Evolutionary conservation across 1,140 invertebrate genomes (phyloP), one percentile per base, ranked within the genome.

Genomic region (Trichonephila clavata): DNA sequence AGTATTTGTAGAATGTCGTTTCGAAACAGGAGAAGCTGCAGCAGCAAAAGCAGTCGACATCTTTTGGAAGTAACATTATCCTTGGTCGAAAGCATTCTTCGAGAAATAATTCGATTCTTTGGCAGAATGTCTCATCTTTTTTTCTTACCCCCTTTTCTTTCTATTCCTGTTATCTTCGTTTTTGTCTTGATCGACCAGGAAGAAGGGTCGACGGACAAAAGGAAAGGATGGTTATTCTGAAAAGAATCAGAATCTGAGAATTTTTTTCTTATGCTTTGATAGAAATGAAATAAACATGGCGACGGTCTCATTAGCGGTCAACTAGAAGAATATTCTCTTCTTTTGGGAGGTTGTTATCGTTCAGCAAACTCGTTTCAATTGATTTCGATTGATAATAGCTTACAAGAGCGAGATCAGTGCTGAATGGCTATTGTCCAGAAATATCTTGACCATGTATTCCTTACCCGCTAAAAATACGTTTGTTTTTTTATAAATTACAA

Each of bases 61-160:
- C 71, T 68, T 20, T 24, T 77, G 16, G 27, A 77, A 77, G 71
- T 24, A 32, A 77, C 71, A 77, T 77, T 77, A 77, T 77, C 71
- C 71, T 39, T 13, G 6, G 32, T 27, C 14, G 71, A 77, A 27
- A 39, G 71, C 71, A 77, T 77, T 77, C 71, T 77, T 77, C 71
- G 71, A 77, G 71, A 77, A 77, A 77, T 77, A 77, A 77, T 77
- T 77, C 71, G 71, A 77, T 77, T 77, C 71, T 77, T 77, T 77
- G 71, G 71, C 71, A 77, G 71, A 77, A 77, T 77, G 71, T 77
- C 14, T 77, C 32, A 18, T 39, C 14, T 77, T 32, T 39, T 77
- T 32, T 77, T 39, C 27, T 32, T 27, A 32, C 32, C 71, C 27
- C 27, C 24, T 68, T 32, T 77, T 71, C 1, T 32, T 71, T 18